Percentiles rank a stretch among this genome's conserved stretches.
These are phyloP conservation scores for Schizotus pectinicornis DNA, from an alignment of 2,888 invertebrate genomes.

Conservation along the genomic window DNA sequence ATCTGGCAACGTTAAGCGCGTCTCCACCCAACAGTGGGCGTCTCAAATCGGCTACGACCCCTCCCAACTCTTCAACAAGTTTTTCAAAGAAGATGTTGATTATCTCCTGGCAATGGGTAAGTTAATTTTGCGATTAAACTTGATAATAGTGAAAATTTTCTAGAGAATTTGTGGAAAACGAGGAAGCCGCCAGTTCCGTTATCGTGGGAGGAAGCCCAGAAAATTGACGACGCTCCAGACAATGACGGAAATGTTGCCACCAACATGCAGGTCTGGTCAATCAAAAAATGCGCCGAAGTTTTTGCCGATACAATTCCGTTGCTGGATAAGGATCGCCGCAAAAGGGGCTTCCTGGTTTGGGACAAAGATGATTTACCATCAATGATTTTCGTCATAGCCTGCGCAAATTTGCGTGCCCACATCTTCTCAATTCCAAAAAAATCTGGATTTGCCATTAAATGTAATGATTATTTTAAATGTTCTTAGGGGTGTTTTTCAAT, in stretches of 20 bases:
- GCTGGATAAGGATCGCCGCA: conserved; percentile 66
- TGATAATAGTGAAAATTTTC: conserved; percentile 11
- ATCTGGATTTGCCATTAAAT: conserved; percentile 93
- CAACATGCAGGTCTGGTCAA: conserved; percentile 55
- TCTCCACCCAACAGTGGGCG: conserved; percentile 90
- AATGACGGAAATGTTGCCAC: conserved; percentile 34
- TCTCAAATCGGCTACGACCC: conserved; percentile 82
- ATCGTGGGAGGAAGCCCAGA: conserved; percentile 65
- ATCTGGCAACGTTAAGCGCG: conserved; percentile 62
- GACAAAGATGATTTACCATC: conserved; percentile 94
- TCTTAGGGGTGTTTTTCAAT: conserved; percentile 4
- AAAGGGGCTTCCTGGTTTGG: conserved; percentile 84
- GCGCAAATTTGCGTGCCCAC: conserved; percentile 90
- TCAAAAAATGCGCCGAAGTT: conserved; percentile 61
- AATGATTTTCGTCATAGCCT: conserved; percentile 96
- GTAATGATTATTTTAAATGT: conserved; percentile 63
- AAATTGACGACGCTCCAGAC: conserved; percentile 29
- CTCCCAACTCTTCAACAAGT: conserved; percentile 86
- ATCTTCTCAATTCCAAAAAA: conserved; percentile 89
- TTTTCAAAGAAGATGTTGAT: conserved; percentile 93
- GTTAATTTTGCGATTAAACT: neutral
- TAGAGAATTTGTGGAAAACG: conserved; percentile 89
- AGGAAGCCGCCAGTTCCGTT: conserved; percentile 85
- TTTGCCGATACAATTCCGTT: conserved; percentile 72
- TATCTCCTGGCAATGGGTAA: conserved; percentile 87